Base-by-base conservation (phyloP, 2,888 invertebrate genomes). In the Drosophila mimica region DNA sequence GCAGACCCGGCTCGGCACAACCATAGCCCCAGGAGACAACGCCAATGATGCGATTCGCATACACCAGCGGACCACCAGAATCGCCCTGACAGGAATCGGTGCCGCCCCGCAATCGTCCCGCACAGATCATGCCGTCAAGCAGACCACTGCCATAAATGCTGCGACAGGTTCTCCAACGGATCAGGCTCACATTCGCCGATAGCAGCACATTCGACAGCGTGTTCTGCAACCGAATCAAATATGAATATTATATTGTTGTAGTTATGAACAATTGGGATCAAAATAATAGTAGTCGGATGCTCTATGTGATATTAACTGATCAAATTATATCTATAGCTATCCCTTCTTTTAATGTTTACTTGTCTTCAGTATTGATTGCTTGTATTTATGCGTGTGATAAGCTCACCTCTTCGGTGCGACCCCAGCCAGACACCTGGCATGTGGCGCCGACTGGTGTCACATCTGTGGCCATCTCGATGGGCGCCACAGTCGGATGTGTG, bases 401-500 rank as follows among this genome's bases (percentile, higher is more conserved):
- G 25, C 81, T 78, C 38, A 92, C 91, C 80, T 71, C 63, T 20
- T 83, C 79, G 4, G 91, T 92, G 65, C 83, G 88, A 17, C 93
- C 93, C 93, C 93, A 93, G 17, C 93, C 93, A 8, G 92, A 87
- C 28, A 93, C 91, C 58, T 90, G 88, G 63, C 93, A 93, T 1
- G 64, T 56, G 31, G 68, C 72, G 1, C 91, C 92, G 9, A 74
- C 51, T 3, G 83, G 76, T 11, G 79, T 74, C 5, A 74, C 66
- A 11, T 54, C 72, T n/a, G 73, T 83, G 58, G 71, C 82, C 53
- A 91, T 65, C 15, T 62, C 69, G 34, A 91, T 92, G 60, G 89
- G 91, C 36, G 72, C 82, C n/a, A 90, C 79, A 6, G 70, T 90
- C 33, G 82, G 70, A 58, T 91, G 88, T 0, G 80, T 87, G 48